phyloP scores from a whole-genome alignment of 1,140 invertebrate species.

The Hormaphis cornu region DNA sequence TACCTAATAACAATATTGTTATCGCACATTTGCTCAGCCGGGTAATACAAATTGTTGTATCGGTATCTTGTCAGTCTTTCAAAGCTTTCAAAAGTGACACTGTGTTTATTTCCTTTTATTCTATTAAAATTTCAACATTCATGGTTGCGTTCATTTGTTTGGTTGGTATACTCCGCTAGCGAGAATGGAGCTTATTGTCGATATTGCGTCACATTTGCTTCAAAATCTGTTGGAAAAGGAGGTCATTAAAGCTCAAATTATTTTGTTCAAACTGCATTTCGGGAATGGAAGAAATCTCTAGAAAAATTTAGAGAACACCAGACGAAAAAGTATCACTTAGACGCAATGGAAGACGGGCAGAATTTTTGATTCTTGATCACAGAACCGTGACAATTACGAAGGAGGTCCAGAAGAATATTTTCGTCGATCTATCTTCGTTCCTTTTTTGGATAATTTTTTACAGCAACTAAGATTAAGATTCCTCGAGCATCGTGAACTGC shows the following conservation, averaged over 20 bases:
- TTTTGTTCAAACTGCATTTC: conserved; percentile 9
- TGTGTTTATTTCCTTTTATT: no score
- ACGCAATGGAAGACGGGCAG: neutral
- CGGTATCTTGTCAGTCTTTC: no score
- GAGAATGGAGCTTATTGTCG: neutral
- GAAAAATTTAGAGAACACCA: neutral
- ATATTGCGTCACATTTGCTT: neutral
- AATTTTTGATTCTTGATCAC: neutral
- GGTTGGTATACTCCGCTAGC: neutral
- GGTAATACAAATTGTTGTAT: no score
- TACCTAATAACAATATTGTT: no score
- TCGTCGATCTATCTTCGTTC: neutral
- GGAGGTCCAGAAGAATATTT: neutral
- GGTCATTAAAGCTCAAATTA: neutral
- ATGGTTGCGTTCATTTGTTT: neutral
- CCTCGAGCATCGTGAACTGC: neutral
- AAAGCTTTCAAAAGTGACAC: no score
- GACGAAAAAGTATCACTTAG: neutral
- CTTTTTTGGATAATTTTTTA: neutral
- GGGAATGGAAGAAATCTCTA: neutral
- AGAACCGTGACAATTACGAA: neutral
- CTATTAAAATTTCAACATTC: neutral
- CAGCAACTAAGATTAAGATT: neutral
- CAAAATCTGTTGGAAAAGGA: neutral
- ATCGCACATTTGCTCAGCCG: no score